Evolutionary conservation across 1,140 invertebrate genomes (phyloP).

Genomic region (Platorchestia sp.): DNA sequence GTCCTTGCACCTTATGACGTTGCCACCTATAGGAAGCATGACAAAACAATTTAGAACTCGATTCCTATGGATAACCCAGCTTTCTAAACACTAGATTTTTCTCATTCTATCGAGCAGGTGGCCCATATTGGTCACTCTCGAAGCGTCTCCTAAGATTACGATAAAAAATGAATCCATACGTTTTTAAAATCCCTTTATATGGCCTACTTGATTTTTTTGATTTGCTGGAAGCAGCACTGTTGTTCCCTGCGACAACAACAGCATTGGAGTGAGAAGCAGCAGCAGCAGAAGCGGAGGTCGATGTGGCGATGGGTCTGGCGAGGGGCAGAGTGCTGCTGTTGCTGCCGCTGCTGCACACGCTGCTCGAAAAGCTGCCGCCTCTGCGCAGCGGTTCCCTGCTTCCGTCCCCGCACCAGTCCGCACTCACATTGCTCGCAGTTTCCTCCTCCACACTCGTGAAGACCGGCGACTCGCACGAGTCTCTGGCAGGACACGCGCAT

Average conservation of each 20-base stretch:
- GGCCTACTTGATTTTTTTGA: not conserved
- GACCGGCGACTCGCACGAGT: slow-evolving; percentile 28
- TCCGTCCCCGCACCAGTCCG: not conserved
- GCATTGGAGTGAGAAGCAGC: not conserved
- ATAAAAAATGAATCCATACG: not conserved
- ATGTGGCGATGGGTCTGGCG: not conserved
- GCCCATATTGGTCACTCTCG: too few species aligned
- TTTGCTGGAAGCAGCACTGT: not conserved
- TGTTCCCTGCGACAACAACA: not conserved
- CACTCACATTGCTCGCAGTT: not conserved
- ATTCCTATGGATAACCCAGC: not conserved
- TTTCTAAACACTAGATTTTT: not conserved
- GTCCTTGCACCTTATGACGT: not conserved
- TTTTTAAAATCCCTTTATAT: not conserved
- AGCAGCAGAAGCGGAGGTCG: not conserved
- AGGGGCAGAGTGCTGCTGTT: slow-evolving; percentile 43
- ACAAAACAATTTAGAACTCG: not conserved
- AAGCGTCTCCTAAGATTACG: too few species aligned
- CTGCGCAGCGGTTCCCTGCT: not conserved
- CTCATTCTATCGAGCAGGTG: not conserved
- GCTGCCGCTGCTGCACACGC: slow-evolving; percentile 34
- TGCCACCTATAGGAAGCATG: not conserved
- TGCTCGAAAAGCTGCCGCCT: slow-evolving; percentile 26
- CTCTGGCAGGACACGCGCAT: not conserved
- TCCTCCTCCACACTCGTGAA: slow-evolving; percentile 10